These are phyloP conservation scores for Conchocele bisecta DNA, from an alignment of 2,888 invertebrate species.

Conservation along the genomic window DNA sequence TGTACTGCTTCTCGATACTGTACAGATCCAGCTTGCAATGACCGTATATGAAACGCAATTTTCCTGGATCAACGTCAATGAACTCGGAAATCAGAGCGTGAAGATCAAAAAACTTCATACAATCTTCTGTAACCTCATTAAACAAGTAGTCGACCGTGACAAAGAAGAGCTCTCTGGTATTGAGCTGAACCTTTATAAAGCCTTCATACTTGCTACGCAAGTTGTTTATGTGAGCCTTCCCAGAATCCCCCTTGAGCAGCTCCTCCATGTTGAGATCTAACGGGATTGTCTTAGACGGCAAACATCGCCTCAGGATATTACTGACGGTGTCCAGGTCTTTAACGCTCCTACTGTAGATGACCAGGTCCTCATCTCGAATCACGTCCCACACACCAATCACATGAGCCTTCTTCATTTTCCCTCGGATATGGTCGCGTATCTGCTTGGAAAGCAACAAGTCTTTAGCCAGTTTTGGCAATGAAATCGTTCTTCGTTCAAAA, in stretches of 20 bases:
- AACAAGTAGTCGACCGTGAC: slow-evolving; percentile 15
- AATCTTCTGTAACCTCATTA: slow-evolving; percentile 23
- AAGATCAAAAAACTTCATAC: slow-evolving; percentile 35
- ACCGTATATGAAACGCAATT: slow-evolving; percentile 19
- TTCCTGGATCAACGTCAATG: slow-evolving; percentile 22
- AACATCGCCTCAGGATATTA: neutral
- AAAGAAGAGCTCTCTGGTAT: slow-evolving; percentile 1
- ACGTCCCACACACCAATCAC: slow-evolving; percentile 40
- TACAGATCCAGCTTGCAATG: slow-evolving; percentile 20
- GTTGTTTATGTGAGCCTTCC: neutral
- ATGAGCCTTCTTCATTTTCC: neutral
- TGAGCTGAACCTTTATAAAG: slow-evolving; percentile 1
- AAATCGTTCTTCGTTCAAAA: slow-evolving; percentile 23
- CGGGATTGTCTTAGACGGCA: neutral
- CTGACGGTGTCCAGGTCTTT: slow-evolving; percentile 12
- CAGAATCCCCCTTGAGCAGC: neutral
- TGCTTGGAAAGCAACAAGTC: slow-evolving; percentile 40
- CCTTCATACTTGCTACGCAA: slow-evolving; percentile 11
- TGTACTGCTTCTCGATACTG: slow-evolving; percentile 35
- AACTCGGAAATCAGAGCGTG: slow-evolving; percentile 25
- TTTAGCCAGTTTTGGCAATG: slow-evolving; percentile 16
- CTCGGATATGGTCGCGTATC: slow-evolving; percentile 21
- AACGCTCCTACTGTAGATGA: slow-evolving; percentile 28
- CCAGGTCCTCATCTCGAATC: neutral
- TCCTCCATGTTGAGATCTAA: slow-evolving; percentile 8